These are phyloP conservation scores for Synanthedon vespiformis DNA, from an alignment of 2,888 invertebrate species.

Conservation along the genomic window DNA sequence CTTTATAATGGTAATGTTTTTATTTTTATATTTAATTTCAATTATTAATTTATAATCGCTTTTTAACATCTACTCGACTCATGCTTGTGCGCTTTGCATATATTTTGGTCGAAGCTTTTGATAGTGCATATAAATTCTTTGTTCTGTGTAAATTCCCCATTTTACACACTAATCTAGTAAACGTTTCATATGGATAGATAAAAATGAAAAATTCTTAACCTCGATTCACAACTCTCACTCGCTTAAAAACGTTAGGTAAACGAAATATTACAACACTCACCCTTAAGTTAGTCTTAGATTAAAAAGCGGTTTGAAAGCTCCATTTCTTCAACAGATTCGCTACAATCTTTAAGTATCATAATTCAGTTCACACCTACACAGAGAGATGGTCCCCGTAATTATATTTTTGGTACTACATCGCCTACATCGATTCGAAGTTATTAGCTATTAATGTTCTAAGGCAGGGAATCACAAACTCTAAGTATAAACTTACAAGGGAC, in stretches of 20 bases:
- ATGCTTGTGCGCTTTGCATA: slow-evolving; percentile 53
- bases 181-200: slow-evolving; percentile 22
- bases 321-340: slow-evolving; percentile 23
- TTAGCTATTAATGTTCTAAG: slow-evolving; percentile 46
- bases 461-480: slow-evolving; percentile 53
- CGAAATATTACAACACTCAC: not conserved
- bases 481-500: slow-evolving; percentile 40
- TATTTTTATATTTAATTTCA: slow-evolving; percentile 1
- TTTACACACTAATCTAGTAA: slow-evolving; percentile 46
- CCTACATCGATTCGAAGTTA: slow-evolving; percentile 22
- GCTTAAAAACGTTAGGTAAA: slow-evolving; percentile 5
- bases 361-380: slow-evolving; percentile 44
- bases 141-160: slow-evolving; percentile 63
- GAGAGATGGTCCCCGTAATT: slow-evolving; percentile 63
- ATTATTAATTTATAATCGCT: not conserved
- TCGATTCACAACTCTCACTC: slow-evolving; percentile 52
- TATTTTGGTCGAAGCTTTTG: slow-evolving; percentile 46
- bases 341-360: slow-evolving; percentile 26
- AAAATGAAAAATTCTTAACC: slow-evolving; percentile 20
- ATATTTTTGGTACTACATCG: slow-evolving; percentile 33
- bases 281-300: slow-evolving; percentile 5
- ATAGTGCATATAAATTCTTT: slow-evolving; percentile 40
- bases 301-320: slow-evolving; percentile 48
- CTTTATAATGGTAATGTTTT: slow-evolving; percentile 15
- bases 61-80: not conserved